Evolutionary conservation across 37 sponge, comb jelly and placozoan species (phyloP).

Genomic region (Amphimedon queenslandica): DNA sequence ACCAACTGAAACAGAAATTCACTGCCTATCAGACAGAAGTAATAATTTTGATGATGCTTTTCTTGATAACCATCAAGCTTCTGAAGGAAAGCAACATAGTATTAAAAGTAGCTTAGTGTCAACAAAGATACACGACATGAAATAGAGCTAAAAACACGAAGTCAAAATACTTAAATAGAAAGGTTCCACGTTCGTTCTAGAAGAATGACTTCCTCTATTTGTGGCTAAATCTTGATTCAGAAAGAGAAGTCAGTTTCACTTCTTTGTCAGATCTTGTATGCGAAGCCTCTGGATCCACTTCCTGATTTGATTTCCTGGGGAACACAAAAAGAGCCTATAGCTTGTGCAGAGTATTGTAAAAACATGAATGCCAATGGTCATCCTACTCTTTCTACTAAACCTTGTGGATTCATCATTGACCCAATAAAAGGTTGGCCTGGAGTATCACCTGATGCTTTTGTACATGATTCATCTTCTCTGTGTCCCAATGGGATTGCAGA

Average conservation of each 20-base stretch:
- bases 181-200: too few species aligned
- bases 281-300: conserved; percentile 29
- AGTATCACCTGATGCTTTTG: conserved; percentile 52
- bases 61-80: too few species aligned
- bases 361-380: conserved; percentile 23
- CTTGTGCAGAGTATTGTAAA: conserved; percentile 14
- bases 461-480: conserved; percentile 13
- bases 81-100: too few species aligned
- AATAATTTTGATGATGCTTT: too few species aligned
- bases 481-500: conserved; percentile 30
- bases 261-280: conserved; percentile 14
- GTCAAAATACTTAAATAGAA: too few species aligned
- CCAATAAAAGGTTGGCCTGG: conserved; percentile 36
- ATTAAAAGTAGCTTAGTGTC: too few species aligned
- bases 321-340: conserved; percentile 25
- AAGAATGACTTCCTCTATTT: conserved; percentile 10
- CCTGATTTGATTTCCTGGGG: conserved; percentile 38
- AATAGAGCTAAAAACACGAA: background rate
- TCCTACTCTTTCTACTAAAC: conserved; percentile 6
- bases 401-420: conserved; percentile 44
- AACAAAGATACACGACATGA: background rate
- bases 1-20: too few species aligned
- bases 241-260: conserved; percentile 16
- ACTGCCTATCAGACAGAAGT: too few species aligned
- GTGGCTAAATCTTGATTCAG: conserved; percentile 21